Evolutionary conservation across 1,140 invertebrate species (phyloP).

Genomic region (Ostrea edulis): DNA sequence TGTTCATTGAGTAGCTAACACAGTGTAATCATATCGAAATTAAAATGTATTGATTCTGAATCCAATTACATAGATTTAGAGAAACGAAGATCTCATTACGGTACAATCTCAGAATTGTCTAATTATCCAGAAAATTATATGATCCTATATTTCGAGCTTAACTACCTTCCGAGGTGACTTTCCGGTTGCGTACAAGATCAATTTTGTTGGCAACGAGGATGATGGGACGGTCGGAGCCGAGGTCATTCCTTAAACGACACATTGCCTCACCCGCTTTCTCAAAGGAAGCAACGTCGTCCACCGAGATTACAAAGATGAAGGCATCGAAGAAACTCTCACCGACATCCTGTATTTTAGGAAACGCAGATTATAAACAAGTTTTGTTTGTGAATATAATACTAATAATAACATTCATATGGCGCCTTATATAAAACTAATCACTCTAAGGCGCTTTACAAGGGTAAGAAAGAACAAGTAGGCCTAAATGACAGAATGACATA

Average conservation of each 20-base stretch:
- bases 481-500: too few species aligned
- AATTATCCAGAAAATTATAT: neutral
- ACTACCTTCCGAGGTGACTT: constrained; percentile 91
- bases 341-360: constrained; percentile 47
- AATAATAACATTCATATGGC: too few species aligned
- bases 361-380: neutral
- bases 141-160: neutral
- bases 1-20: neutral
- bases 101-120: neutral
- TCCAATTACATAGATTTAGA: neutral
- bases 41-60: neutral
- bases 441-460: too few species aligned
- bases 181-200: constrained; percentile 92
- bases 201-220: constrained; percentile 94
- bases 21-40: neutral
- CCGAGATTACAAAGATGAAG: constrained; percentile 94
- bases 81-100: neutral
- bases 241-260: constrained; percentile 59
- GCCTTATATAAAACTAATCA: too few species aligned
- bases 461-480: too few species aligned
- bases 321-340: constrained; percentile 83
- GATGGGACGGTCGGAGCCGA: constrained; percentile 57
- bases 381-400: neutral
- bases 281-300: constrained; percentile 87
- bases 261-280: constrained; percentile 60